phyloP scores from a whole-genome alignment of 2,113 vertebrate genomes.

The Lampris incognitus region DNA sequence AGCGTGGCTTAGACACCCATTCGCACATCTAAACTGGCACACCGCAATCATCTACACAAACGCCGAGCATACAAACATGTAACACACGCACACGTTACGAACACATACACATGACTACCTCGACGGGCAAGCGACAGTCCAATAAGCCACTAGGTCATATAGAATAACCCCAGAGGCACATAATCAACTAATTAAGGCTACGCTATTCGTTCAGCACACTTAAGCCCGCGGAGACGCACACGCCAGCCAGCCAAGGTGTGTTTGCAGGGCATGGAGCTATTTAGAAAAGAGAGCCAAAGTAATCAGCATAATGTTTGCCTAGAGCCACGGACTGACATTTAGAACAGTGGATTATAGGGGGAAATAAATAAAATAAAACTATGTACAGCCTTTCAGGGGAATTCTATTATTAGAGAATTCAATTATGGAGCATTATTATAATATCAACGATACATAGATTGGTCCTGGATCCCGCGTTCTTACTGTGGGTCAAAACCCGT shows the following conservation, averaged over 20 bases:
- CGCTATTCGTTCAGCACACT: slow-evolving; percentile 38
- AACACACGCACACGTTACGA: neutral
- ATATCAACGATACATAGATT: slow-evolving; percentile 32
- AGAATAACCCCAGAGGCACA: slow-evolving; percentile 57
- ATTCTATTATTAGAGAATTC: slow-evolving; percentile 51
- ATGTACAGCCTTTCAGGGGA: slow-evolving; percentile 41
- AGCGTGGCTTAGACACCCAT: slow-evolving; percentile 41
- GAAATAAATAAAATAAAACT: slow-evolving; percentile 17
- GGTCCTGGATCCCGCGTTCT: slow-evolving; percentile 28
- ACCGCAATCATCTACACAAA: slow-evolving; percentile 42
- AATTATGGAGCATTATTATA: slow-evolving; percentile 50
- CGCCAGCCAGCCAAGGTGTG: slow-evolving; percentile 44
- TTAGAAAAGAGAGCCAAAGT: slow-evolving; percentile 60
- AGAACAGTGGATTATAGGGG: slow-evolving; percentile 68
- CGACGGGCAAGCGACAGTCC: slow-evolving; percentile 53
- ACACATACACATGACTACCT: neutral
- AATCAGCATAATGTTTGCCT: slow-evolving; percentile 70
- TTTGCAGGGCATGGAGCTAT: slow-evolving; percentile 54
- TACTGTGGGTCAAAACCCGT: slow-evolving; percentile 27
- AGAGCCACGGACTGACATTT: slow-evolving; percentile 71
- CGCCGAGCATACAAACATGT: slow-evolving; percentile 23
- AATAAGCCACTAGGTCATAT: slow-evolving; percentile 51
- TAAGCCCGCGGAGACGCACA: slow-evolving; percentile 15
- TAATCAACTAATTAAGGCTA: slow-evolving; percentile 52
- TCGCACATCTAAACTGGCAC: slow-evolving; percentile 33